Evolutionary conservation across 35 echinoderm and acorn worm species (phyloP), one percentile per base, ranked within the genome.

Genomic region (Amphiura filiformis): DNA sequence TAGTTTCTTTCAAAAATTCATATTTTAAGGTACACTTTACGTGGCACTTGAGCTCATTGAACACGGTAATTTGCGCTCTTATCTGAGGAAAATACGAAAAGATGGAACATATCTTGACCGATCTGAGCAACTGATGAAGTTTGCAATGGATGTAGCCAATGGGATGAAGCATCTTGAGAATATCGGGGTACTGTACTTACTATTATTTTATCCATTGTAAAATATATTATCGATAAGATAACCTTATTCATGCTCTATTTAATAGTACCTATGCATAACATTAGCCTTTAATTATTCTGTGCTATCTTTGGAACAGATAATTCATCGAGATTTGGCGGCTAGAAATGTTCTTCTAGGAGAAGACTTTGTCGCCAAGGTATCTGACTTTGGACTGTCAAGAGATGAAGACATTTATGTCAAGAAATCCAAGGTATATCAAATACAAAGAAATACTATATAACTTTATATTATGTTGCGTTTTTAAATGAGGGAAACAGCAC

Each of bases 291-390:
- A 34, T 78, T 31, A 78, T 26, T 26, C 23, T 70, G 31, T 70
- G 31, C 23, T 70, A 70, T 70, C 61, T 64, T 23, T 39, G 34
- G 70, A 76, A 20, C 84, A 86, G 84, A 38, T 86, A 17, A 87
- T 79, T 22, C 86, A 88, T 32, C 70, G 86, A 33, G 84, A 86
- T 86, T 76, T 86, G 35, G 84, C 84, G 38, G 84, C 84, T 76
- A 75, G 84, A 28, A 86, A 86, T 86, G 76, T 86, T n/a, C 34
- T 86, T n/a, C 41, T 86, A n/a, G 57, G 39, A 32, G 56, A 77
- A 31, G 36, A 64, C 7, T 34, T 0, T 34, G 34, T 34, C 22
- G 49, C 28, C 61, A 86, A 86, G 40, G 36, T 88, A 39, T 76
- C 86, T 26, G 76, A 79, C 34, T 88, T 88, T 78, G 65, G 86